Percentiles rank a stretch among this genome's conserved stretches.
These are phyloP conservation scores for Datnioides undecimradiatus DNA, from an alignment of 2,113 vertebrate species.

Conservation along the genomic window DNA sequence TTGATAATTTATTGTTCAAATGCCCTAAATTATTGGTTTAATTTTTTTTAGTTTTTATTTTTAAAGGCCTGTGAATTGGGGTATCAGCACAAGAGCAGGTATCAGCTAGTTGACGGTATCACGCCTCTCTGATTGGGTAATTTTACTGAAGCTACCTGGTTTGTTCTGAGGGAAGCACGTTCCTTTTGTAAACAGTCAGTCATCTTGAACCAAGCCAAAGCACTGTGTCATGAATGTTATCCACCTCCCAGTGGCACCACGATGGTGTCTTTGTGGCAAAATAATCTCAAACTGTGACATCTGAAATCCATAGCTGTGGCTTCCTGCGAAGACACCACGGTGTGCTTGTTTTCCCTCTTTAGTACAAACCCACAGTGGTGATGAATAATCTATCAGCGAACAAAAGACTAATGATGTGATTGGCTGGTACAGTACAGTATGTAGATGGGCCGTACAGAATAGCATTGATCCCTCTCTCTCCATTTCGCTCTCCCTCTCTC, in stretches of 20 bases:
- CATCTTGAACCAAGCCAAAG: not conserved
- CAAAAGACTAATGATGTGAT: conserved; percentile 73
- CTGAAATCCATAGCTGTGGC: conserved; percentile 14
- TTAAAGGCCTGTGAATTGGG: too few species aligned
- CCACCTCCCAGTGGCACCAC: not conserved
- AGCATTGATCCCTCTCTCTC: conserved; percentile 75
- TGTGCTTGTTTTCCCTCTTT: conserved; percentile 27
- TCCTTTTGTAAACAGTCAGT: conserved; percentile 9
- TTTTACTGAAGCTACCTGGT: not conserved
- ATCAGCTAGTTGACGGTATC: not conserved
- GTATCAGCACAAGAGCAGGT: not conserved
- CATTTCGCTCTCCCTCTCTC: conserved; percentile 56
- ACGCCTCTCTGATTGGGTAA: not conserved
- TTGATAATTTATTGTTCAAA: too few species aligned
- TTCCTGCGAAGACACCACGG: conserved; percentile 20
- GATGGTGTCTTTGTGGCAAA: conserved; percentile 1
- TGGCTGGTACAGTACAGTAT: conserved; percentile 65
- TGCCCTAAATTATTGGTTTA: too few species aligned
- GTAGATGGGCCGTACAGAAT: conserved; percentile 66
- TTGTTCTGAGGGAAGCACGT: not conserved
- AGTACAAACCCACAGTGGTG: conserved; percentile 34
- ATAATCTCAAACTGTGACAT: conserved; percentile 21
- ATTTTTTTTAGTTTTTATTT: too few species aligned
- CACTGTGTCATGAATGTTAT: not conserved
- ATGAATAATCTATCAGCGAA: conserved; percentile 75